Percentiles rank a stretch among this genome's conserved stretches.
These are phyloP conservation scores for Melieria picta DNA, from an alignment of 2,888 invertebrate genomes.

Conservation along the genomic window DNA sequence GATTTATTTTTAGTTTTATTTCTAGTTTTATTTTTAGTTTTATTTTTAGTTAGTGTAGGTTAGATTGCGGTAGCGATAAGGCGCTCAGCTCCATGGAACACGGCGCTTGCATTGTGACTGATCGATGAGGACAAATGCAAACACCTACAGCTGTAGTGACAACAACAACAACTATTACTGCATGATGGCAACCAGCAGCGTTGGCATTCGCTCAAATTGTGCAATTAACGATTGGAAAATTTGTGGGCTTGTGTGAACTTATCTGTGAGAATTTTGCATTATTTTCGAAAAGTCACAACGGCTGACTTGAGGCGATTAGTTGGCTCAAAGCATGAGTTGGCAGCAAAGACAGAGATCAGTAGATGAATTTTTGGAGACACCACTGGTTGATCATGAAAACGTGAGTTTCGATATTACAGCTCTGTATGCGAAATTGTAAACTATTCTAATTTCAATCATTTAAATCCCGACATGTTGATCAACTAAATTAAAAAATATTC, in stretches of 20 bases:
- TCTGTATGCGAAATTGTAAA: too few species aligned
- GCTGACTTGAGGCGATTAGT: too few species aligned
- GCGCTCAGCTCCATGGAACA: background rate
- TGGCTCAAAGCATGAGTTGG: too few species aligned
- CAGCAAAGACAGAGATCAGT: too few species aligned
- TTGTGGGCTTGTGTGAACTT: background rate
- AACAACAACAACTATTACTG: conserved; percentile 4
- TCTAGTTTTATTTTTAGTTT: conserved; percentile 1
- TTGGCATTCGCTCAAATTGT: conserved; percentile 3
- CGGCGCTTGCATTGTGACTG: background rate
- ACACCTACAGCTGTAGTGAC: background rate
- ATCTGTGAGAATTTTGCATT: background rate
- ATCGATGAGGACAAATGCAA: conserved; percentile 25
- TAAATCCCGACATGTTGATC: too few species aligned
- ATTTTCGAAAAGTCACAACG: background rate
- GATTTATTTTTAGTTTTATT: background rate
- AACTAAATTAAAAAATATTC: too few species aligned
- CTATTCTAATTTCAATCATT: too few species aligned
- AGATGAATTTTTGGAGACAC: too few species aligned
- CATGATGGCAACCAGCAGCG: too few species aligned
- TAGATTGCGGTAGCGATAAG: conserved; percentile 17
- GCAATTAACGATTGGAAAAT: conserved; percentile 10
- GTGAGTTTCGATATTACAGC: too few species aligned
- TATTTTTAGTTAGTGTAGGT: conserved; percentile 18
- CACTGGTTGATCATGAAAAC: too few species aligned